These are phyloP conservation scores for Mesocricetus auratus DNA, from an alignment of 2,113 vertebrate species.

Conservation along the genomic window DNA sequence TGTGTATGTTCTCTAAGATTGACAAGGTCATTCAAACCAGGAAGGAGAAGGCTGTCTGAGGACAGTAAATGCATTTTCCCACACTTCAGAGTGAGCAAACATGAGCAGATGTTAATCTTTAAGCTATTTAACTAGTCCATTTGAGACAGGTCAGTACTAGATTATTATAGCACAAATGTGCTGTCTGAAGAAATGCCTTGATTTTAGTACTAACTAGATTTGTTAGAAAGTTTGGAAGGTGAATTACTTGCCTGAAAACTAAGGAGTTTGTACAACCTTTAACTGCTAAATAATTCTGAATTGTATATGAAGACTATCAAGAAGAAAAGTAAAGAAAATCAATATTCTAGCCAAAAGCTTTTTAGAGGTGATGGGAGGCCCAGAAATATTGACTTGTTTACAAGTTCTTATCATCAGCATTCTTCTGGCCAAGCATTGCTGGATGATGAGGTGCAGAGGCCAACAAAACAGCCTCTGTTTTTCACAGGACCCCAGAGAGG, in stretches of 20 bases:
- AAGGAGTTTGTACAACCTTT: neutral
- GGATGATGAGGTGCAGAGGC: neutral
- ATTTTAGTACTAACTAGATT: constrained; percentile 5
- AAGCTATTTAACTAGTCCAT: constrained; percentile 23
- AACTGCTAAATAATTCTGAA: constrained; percentile 50
- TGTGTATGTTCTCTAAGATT: constrained; percentile 57
- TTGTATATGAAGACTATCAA: constrained; percentile 35
- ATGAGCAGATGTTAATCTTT: constrained; percentile 14
- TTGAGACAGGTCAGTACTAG: neutral
- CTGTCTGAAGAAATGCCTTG: neutral
- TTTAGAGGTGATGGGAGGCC: neutral
- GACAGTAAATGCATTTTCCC: neutral
- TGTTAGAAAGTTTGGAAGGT: constrained; percentile 36
- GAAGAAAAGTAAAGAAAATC: constrained; percentile 30
- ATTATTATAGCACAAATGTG: constrained; percentile 5
- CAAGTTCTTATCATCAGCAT: neutral
- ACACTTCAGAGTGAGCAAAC: neutral
- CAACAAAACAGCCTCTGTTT: neutral
- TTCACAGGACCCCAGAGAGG: neutral
- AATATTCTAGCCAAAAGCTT: constrained; percentile 19
- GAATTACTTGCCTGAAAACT: constrained; percentile 46
- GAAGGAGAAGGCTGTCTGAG: neutral
- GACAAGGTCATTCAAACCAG: constrained; percentile 74
- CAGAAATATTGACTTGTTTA: constrained; percentile 21
- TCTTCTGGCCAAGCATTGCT: constrained; percentile 31